phyloP scores from a whole-genome alignment of 2,888 invertebrate species.

The Mylabris sibirica region DNA sequence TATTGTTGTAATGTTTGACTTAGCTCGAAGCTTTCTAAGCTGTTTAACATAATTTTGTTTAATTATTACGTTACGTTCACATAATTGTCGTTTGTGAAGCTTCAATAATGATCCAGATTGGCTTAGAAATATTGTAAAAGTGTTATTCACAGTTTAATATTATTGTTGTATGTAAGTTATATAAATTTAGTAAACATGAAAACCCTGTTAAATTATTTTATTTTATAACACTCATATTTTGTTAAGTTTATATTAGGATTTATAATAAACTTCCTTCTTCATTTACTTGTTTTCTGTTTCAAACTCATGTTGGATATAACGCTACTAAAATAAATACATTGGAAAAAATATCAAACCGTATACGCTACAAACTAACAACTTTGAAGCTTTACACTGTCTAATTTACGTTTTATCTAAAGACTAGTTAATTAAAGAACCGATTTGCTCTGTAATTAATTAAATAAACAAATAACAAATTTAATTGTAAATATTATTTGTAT shows the following conservation, averaged over 20 bases:
- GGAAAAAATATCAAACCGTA: not conserved
- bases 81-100: not conserved
- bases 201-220: not conserved
- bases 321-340: not conserved
- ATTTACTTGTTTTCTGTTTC: not conserved
- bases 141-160: not conserved
- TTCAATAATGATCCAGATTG: not conserved
- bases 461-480: not conserved
- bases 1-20: too few relatives aligned
- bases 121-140: not conserved
- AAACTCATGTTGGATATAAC: not conserved
- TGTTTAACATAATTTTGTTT: too few relatives aligned
- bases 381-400: not conserved
- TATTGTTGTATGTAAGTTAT: not conserved
- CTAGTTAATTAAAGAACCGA: constrained; percentile 1
- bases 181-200: not conserved
- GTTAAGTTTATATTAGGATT: not conserved
- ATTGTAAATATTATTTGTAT: not conserved
- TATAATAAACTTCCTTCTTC: not conserved
- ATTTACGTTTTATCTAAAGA: not conserved
- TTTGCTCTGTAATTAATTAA: not conserved
- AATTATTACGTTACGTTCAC: too few relatives aligned
- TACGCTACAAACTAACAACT: not conserved
- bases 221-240: constrained; percentile 6
- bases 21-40: too few relatives aligned